Evolutionary conservation across 2,888 invertebrate genomes (phyloP), one percentile per base, ranked within the genome.

Genomic region (Fragum fragum): DNA sequence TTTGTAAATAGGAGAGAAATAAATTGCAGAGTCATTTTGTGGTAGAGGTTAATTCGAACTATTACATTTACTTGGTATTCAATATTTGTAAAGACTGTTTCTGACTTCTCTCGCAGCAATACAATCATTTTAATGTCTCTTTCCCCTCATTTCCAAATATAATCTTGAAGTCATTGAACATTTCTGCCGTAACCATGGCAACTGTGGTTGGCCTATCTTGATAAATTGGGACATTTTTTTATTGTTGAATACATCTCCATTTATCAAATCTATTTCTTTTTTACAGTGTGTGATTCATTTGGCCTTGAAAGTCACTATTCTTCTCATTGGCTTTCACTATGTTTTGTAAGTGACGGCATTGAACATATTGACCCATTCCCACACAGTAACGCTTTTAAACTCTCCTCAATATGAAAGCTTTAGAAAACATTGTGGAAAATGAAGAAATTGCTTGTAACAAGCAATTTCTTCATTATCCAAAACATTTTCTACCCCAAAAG

Each of bases 141-240:
- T 57, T 57, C 11, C n/a, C 23, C 26, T 36, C 32, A 36, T 23
- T 23, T n/a, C 11, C 14, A 26, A 57, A 57, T 57, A n/a, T 14
- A 47, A 57, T 57, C 57, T 57, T 26, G 26, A 18, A 57, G 26
- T 57, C 26, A 57, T 57, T 57, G 57, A 57, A 57, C 11, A 57
- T 57, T 26, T 57, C 57, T 26, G 57, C 23, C n/a, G 57, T 57
- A 26, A 57, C 57, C 57, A 57, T 26, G 23, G 57, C 57, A 57
- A 57, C 57, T n/a, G 11, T 26, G 1, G 2, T 57, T 57, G 26
- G 21, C 26, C 23, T 57, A 57, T 26, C 23, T 57, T 57, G 57
- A 57, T 57, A 26, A 57, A 57, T 57, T 21, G 57, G 23, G 57
- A 57, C 57, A 57, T 3, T 57, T 57, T 57, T 57, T 57, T 21